Conservation (phyloP, 2,888 invertebrate genomes). For the Drosophila kanekoi region DNA sequence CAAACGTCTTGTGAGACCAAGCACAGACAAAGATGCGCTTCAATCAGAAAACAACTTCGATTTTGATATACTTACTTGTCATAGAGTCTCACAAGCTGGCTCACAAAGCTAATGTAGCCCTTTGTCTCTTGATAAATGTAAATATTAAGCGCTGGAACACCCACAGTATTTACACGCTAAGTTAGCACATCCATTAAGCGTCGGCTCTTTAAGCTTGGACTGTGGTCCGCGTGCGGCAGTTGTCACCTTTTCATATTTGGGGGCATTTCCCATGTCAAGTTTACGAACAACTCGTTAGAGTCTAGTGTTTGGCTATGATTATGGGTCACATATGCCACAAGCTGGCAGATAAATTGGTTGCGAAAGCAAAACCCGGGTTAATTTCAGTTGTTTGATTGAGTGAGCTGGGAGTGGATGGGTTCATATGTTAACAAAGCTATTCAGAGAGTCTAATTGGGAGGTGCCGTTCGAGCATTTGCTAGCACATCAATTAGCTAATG, state of each 20-base stretch:
- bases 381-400: slow-evolving; percentile 25
- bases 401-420: slow-evolving; percentile 25
- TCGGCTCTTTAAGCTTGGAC: slow-evolving; percentile 26
- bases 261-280: slow-evolving; percentile 70
- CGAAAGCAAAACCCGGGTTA: slow-evolving; percentile 29
- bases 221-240: slow-evolving; percentile 27
- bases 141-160: slow-evolving; percentile 7
- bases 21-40: too few species aligned
- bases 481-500: slow-evolving; percentile 45
- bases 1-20: too few species aligned
- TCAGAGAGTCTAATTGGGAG: slow-evolving; percentile 40
- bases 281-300: slow-evolving; percentile 44
- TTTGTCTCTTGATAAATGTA: neutral
- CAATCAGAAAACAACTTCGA: too few species aligned
- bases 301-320: slow-evolving; percentile 3
- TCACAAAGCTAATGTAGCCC: neutral
- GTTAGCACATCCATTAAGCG: slow-evolving; percentile 44
- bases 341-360: slow-evolving; percentile 24
- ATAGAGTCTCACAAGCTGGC: neutral
- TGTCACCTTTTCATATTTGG: slow-evolving; percentile 15
- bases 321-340: slow-evolving; percentile 27
- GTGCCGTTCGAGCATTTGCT: slow-evolving; percentile 32
- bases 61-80: too few species aligned
- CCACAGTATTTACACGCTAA: slow-evolving; percentile 45
- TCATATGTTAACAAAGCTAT: slow-evolving; percentile 36